Evolutionary conservation across 2,888 invertebrate species (phyloP).

Genomic region (Acleris holmiana): DNA sequence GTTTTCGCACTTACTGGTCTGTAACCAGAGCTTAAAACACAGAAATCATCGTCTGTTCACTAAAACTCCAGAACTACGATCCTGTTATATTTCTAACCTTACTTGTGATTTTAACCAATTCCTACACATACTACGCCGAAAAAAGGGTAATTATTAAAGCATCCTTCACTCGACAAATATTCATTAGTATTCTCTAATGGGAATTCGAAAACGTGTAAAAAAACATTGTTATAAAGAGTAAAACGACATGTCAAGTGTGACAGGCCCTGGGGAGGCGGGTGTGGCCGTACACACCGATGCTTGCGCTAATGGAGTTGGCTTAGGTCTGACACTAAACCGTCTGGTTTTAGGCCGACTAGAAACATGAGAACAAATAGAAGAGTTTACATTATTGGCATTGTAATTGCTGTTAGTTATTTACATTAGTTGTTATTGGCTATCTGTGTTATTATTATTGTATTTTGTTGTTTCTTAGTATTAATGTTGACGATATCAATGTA

Average conservation of each 20-base stretch:
- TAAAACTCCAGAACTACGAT: no score
- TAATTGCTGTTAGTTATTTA: no score
- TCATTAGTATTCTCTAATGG: conserved; percentile 59
- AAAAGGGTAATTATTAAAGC: conserved; percentile 47
- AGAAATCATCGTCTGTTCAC: no score
- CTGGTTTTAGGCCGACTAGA: no score
- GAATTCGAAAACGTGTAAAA: conserved; percentile 62
- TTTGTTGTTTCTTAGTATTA: no score
- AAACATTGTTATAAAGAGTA: conserved; percentile 55
- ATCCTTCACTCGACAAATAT: conserved; percentile 47
- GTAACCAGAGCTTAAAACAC: no score
- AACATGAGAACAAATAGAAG: no score
- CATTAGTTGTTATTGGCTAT: no score
- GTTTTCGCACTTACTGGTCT: no score
- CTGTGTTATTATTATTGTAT: no score
- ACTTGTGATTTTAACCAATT: conserved; percentile 9
- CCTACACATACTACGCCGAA: conserved; percentile 40
- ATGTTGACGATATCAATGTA: no score
- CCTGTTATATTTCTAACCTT: not conserved
- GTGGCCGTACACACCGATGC: conserved; percentile 3
- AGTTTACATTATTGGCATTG: no score
- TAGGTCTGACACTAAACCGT: not conserved
- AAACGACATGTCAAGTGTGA: conserved; percentile 46
- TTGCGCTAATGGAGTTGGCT: not conserved
- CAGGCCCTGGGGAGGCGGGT: conserved; percentile 45